Evolutionary conservation across 2,797 vertebrate species (phyloP).

Genomic region (Holocentrus rufus): DNA sequence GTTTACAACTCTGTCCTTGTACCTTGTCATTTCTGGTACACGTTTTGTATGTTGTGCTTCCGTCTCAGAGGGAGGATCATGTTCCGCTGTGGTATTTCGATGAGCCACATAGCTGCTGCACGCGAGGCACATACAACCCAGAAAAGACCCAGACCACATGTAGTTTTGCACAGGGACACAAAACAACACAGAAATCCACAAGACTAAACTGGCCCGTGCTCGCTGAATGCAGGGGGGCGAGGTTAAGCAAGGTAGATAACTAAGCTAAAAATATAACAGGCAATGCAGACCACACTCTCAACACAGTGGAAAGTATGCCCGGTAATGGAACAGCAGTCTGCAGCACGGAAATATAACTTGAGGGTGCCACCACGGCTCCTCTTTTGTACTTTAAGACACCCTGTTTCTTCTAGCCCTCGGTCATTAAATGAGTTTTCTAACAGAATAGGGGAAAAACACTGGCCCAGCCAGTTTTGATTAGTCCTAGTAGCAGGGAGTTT

Average conservation of each 20-base stretch:
- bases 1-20: too few species aligned
- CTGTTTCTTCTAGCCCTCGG: too few species aligned
- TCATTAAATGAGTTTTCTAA: too few species aligned
- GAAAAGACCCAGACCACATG: neutral
- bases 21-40: too few species aligned
- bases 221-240: constrained; percentile 10
- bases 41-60: too few species aligned
- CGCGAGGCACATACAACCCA: neutral
- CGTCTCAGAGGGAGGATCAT: neutral
- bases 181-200: neutral
- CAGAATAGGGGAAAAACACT: neutral
- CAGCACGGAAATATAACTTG: neutral
- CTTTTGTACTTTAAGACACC: too few species aligned
- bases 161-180: neutral
- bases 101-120: neutral
- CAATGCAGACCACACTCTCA: neutral
- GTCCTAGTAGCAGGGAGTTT: constrained; percentile 1
- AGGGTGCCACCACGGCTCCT: too few species aligned
- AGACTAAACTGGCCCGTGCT: neutral
- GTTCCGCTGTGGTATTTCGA: neutral
- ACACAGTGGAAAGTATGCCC: constrained; percentile 23
- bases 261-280: constrained; percentile 54
- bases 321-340: neutral
- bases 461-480: neutral
- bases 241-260: neutral